Conservation (phyloP, 1,140 invertebrate species). For the Leptinotarsa defecta region DNA sequence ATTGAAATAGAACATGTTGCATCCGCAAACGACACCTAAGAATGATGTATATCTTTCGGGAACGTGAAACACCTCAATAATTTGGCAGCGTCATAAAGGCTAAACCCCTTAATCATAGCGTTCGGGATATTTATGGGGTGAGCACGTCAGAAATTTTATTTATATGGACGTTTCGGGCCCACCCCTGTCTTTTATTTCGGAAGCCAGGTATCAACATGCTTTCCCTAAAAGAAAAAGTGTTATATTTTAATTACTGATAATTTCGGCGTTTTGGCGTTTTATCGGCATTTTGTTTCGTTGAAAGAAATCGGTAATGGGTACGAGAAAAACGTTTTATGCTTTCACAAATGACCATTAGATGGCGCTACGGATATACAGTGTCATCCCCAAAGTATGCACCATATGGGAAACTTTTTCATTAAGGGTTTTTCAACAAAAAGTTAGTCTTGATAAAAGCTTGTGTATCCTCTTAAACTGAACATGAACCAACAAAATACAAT, state of each 20-base stretch:
- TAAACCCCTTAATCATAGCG: slow-evolving; percentile 15
- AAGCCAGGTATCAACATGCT: slow-evolving; percentile 19
- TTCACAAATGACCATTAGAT: no score
- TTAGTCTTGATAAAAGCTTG: no score
- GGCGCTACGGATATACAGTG: no score
- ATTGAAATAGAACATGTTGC: slow-evolving; percentile 18
- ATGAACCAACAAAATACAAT: no score
- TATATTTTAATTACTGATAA: slow-evolving; percentile 6
- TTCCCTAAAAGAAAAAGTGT: background rate
- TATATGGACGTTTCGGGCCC: slow-evolving; percentile 7
- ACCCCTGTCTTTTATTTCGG: slow-evolving; percentile 17
- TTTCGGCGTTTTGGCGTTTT: no score
- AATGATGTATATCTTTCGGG: slow-evolving; percentile 11
- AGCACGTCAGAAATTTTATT: slow-evolving; percentile 15
- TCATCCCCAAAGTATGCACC: no score
- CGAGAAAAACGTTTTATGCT: no score
- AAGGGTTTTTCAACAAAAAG: no score
- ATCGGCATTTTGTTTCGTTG: no score
- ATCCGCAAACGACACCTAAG: slow-evolving; percentile 15
- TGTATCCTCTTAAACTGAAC: no score
- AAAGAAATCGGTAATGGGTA: no score
- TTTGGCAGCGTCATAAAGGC: slow-evolving; percentile 14
- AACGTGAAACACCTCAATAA: slow-evolving; percentile 13
- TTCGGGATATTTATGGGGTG: slow-evolving; percentile 8
- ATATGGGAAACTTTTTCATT: no score